These are phyloP conservation scores for Cephalopachus bancanus DNA, from an alignment of 2,797 vertebrate genomes.

Conservation along the genomic window DNA sequence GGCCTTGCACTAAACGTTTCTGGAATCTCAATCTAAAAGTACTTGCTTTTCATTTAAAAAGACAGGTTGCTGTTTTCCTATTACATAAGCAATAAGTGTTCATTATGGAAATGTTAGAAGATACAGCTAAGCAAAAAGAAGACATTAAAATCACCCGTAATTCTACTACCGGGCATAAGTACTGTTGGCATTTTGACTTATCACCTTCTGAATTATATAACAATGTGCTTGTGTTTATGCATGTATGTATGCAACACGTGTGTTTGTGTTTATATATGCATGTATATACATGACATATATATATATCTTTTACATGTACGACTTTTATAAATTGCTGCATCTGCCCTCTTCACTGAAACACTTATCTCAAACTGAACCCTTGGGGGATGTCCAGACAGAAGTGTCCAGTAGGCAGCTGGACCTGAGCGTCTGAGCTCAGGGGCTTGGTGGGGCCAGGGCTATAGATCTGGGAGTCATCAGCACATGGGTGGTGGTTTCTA, in stretches of 20 bases:
- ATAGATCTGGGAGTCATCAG: slow-evolving; percentile 45
- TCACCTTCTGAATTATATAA: not conserved
- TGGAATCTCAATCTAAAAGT: slow-evolving; percentile 70
- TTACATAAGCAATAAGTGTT: slow-evolving; percentile 1
- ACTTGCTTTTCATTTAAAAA: slow-evolving; percentile 66
- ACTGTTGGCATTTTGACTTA: not conserved
- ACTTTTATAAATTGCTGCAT: not conserved
- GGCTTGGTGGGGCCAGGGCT: not conserved
- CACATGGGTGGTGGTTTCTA: slow-evolving; percentile 66
- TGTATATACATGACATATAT: fast-evolving
- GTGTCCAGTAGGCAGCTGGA: no score
- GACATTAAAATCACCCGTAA: not conserved
- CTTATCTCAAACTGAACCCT: not conserved
- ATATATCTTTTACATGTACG: not conserved
- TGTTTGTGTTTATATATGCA: not conserved
- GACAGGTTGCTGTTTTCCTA: slow-evolving; percentile 48
- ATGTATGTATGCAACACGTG: not conserved
- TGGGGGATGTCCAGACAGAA: not conserved
- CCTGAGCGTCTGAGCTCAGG: not conserved
- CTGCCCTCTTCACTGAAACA: not conserved
- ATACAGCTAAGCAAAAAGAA: slow-evolving; percentile 43
- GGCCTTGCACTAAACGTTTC: slow-evolving; percentile 14
- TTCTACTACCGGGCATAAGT: not conserved
- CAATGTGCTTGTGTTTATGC: not conserved
- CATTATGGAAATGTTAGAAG: slow-evolving; percentile 45